These are phyloP conservation scores for Ardeotis arabs DNA, from an alignment of 2,113 vertebrate genomes.

Conservation along the genomic window DNA sequence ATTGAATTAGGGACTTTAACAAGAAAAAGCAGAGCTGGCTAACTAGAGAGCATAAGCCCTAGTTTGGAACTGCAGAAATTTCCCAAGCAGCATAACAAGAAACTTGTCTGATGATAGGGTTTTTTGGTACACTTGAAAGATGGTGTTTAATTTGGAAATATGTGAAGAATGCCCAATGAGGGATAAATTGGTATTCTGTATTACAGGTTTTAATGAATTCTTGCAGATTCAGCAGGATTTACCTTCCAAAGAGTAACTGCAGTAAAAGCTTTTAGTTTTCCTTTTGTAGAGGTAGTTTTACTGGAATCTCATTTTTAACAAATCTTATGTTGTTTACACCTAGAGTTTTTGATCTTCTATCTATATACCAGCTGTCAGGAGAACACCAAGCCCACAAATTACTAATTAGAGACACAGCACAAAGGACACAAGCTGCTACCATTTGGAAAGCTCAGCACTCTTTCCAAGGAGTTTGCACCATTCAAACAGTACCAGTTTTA, in stretches of 20 bases:
- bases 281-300: neutral
- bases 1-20: neutral
- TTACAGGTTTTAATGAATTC: neutral
- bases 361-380: conserved; percentile 4
- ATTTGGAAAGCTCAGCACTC: neutral
- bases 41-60: neutral
- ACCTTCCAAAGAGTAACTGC: neutral
- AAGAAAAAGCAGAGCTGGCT: neutral
- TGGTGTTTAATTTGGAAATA: neutral
- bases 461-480: neutral
- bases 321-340: neutral
- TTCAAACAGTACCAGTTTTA: neutral
- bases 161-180: neutral
- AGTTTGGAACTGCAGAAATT: neutral
- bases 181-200: neutral
- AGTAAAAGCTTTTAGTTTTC: neutral
- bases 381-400: neutral
- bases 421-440: neutral
- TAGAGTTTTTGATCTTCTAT: neutral
- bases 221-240: neutral
- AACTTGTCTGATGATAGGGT: neutral
- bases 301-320: neutral
- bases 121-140: neutral
- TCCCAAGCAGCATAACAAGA: neutral
- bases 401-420: neutral